A percentile compares a stretch with the other conserved stretches of the same genome.
Conservation (phyloP, 2,113 vertebrate species). For the Elaphurus davidianus region DNA sequence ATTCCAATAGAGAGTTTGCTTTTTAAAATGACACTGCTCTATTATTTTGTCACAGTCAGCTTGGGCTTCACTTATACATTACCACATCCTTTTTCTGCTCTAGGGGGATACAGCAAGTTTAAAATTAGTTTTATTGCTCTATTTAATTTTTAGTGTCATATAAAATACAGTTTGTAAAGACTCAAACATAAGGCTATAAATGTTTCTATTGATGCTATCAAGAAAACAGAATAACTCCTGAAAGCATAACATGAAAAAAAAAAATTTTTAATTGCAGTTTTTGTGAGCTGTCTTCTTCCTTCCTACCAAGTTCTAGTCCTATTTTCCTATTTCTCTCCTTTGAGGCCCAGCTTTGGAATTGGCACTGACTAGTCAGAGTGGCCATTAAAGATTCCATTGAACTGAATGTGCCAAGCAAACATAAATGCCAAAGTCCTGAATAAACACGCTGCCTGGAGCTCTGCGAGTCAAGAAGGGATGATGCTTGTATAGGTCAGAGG, state of each 20-base stretch:
- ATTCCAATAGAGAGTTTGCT: neutral
- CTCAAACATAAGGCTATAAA: neutral
- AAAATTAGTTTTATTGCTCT: neutral
- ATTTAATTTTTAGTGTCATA: neutral
- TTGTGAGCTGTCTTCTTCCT: neutral
- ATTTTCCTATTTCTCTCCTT: neutral
- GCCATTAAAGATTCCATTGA: constrained; percentile 10
- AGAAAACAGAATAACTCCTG: neutral
- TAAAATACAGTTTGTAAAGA: neutral
- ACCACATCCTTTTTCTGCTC: neutral
- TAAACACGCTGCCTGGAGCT: neutral
- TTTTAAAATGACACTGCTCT: neutral
- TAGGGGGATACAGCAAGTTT: neutral
- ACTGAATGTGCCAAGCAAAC: neutral
- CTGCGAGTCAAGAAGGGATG: neutral
- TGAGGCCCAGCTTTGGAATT: neutral
- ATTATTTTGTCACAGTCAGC: neutral
- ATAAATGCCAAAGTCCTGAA: neutral
- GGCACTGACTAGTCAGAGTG: neutral
- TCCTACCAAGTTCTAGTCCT: neutral
- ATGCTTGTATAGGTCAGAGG: neutral
- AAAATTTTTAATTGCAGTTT: neutral
- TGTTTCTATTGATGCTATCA: neutral
- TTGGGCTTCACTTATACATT: neutral
- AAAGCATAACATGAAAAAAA: neutral